Base-by-base conservation (phyloP, 2,113 vertebrate species). In the Cacatua alba region DNA sequence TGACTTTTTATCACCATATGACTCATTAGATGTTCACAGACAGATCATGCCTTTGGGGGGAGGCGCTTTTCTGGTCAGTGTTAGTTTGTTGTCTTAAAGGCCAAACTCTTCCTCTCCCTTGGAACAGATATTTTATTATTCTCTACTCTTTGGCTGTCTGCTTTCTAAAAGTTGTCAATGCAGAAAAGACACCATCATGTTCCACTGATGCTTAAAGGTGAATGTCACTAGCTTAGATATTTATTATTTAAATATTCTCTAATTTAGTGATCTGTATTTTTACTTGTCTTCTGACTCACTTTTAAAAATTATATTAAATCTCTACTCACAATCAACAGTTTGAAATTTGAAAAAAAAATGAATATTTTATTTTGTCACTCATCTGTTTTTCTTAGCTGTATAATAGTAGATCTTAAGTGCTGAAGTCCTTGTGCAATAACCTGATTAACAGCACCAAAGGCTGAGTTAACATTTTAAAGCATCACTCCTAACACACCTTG, bases 311-410 rank as follows among this genome's bases (percentile, higher is more conserved):
- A 23, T 51, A 20, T 69, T 69, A 65, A 60, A 48, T 2, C 3
- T 33, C 18, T 44, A 52, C 35, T 86, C 21, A 83, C 3, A 88
- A 39, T 5, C 0, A 0, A 39, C 62, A 43, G 3, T 72, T 90
- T 52, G 35, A 57, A 9, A 5, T 80, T 48, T 65, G 10, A 13
- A 41, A 88, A 77, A 72, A 72, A 33, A 6, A 13, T 37, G 5
- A 63, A 13, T 82, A 31, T 64, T 76, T 67, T 43, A n/a, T 11
- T 72, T 76, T 82, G 28, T 17, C 41, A 68, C 6, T 79, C 23
- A 39, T 29, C n/a, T 51, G 8, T 24, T 88, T 82, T 82, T 68
- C 48, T 82, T 76, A 26, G 11, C 8, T 46, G 9, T 46, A 5
- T 33, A 55, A 24, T 13, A 82, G 37, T 8, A 48, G 33, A 77